Base-by-base conservation (phyloP, 2,888 invertebrate genomes). In the Dolomedes plantarius region DNA sequence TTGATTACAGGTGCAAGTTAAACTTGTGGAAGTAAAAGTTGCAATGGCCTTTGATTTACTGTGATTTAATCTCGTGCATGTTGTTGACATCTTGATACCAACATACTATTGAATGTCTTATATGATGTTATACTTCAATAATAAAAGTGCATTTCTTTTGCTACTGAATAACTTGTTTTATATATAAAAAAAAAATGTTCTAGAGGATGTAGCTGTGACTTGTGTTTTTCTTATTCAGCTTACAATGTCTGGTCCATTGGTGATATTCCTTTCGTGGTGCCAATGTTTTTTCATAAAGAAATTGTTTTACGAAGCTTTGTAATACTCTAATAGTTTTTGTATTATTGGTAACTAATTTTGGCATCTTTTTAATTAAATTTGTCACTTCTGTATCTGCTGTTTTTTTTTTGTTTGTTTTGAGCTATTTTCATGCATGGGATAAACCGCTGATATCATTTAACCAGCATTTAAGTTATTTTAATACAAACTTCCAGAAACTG, bases 331-430 rank as follows among this genome's bases (percentile, higher is more conserved):
- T 77, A 72, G 76, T 83, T 83, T 77, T 85, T 78, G 77, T 85
- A 72, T 71, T 46, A 39, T 71, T 41, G 69, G 41, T 71, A 85
- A 85, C 85, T 78, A 77, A 85, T 85, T 85, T 78, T 77, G 85
- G 85, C 85, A 78, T 85, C 85, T 85, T 85, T 85, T 85, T 78
- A 78, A 78, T 85, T 78, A 85, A 85, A 85, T 32, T 72, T 83
- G 82, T 81, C 81, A 76, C 72, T 83, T 83, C 76, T 65, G 65
- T 83, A 71, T 67, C 3, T 32, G 67, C 5, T 19, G 19, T 16
- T 3, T n/a, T 32, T 3, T 67, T 29, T 27, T n/a, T n/a, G n/a
- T n/a, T n/a, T n/a, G n/a, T n/a, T n/a, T n/a, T n/a, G n/a, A n/a
- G n/a, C n/a, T n/a, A n/a, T n/a, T n/a, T n/a, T n/a, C n/a, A n/a